A percentile compares a stretch with the other conserved stretches of the same genome.
phyloP scores from a whole-genome alignment of 2,113 vertebrate genomes.

The Apteryx mantelli region DNA sequence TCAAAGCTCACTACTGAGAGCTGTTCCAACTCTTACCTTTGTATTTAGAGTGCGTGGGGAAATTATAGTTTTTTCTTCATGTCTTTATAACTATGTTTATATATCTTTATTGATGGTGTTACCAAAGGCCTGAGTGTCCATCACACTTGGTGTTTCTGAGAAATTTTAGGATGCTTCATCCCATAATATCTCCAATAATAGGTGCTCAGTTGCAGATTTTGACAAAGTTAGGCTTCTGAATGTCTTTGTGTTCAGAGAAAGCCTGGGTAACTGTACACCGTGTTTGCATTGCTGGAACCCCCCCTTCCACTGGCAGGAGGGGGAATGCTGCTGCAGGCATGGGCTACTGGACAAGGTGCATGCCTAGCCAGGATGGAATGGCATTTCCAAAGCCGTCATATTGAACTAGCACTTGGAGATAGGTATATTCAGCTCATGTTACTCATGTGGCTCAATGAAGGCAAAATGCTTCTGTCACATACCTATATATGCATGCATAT shows the following conservation, averaged over 20 bases:
- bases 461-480: fast-evolving
- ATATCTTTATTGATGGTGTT: not conserved
- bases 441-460: not conserved
- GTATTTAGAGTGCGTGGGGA: not conserved
- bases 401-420: not conserved
- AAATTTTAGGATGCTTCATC: not conserved
- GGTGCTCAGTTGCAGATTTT: not conserved
- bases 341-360: not conserved
- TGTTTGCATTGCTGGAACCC: fast-evolving
- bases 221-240: not conserved
- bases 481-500: not conserved
- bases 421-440: too few species aligned
- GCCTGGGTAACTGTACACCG: not conserved
- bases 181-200: not conserved
- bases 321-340: fast-evolving
- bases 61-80: not conserved
- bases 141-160: too few species aligned
- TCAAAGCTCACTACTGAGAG: not conserved
- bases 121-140: not conserved
- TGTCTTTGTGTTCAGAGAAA: not conserved
- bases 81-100: not conserved
- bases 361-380: not conserved
- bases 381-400: not conserved
- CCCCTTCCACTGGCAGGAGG: not conserved
- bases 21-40: not conserved